Evolutionary conservation across 2,888 invertebrate species (phyloP).

Genomic region (Gonocerus acuteangulatus): DNA sequence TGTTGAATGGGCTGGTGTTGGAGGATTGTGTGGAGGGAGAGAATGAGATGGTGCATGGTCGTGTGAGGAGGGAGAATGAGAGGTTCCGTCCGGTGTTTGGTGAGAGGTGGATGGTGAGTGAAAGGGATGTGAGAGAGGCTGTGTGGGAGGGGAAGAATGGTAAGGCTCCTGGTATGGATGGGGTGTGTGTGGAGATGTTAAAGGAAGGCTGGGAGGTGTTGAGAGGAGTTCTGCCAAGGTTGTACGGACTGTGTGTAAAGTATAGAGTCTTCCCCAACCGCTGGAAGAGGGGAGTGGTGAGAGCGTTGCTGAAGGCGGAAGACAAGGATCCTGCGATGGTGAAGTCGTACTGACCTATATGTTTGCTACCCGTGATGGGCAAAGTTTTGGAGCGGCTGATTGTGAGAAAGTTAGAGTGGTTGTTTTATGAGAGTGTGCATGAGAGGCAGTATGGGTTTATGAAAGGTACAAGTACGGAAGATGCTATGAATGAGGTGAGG

Average conservation of each 20-base stretch:
- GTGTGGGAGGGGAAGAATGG: slow-evolving; percentile 44
- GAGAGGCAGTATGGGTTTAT: slow-evolving; percentile 26
- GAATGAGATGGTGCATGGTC: too few relatives aligned
- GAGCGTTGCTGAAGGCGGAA: not conserved
- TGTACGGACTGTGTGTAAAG: too few relatives aligned
- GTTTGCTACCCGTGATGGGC: too few relatives aligned
- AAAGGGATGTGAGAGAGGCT: not conserved
- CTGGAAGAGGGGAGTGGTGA: not conserved
- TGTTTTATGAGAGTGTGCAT: not conserved
- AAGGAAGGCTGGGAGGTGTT: too few relatives aligned
- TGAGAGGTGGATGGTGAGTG: not conserved
- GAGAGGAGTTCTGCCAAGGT: not conserved
- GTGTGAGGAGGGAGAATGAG: too few relatives aligned
- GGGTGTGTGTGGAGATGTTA: not conserved
- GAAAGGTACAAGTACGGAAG: slow-evolving; percentile 20
- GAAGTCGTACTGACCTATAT: too few relatives aligned
- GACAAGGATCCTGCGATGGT: too few relatives aligned
- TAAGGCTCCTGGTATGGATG: not conserved
- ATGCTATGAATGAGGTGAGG: slow-evolving; percentile 26
- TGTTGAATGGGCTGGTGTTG: too few relatives aligned
- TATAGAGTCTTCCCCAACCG: too few relatives aligned
- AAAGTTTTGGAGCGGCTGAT: too few relatives aligned
- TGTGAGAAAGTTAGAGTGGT: too few relatives aligned
- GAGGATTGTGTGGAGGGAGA: not conserved
- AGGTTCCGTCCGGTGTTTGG: too few relatives aligned